A percentile compares a stretch with the other conserved stretches of the same genome.
Evolutionary conservation across 2,797 vertebrate genomes (phyloP).

Genomic region (Apogon talboti): DNA sequence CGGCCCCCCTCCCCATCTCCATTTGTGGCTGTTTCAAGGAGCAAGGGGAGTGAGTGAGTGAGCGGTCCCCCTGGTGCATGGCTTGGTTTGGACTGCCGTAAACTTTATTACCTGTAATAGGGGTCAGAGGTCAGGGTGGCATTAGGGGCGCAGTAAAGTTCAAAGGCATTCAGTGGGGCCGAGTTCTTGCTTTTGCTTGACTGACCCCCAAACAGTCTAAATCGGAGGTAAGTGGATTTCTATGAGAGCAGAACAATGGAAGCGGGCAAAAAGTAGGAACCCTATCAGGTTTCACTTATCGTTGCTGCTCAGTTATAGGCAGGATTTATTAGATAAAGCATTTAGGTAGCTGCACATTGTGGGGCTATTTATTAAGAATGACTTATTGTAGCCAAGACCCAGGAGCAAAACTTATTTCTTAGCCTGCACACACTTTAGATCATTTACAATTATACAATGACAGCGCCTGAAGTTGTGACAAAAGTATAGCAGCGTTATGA

Average conservation of each 20-base stretch:
- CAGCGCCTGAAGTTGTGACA: background rate
- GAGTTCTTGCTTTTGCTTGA: slow-evolving; percentile 91
- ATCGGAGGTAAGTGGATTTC: slow-evolving; percentile 85
- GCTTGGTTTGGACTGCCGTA: slow-evolving; percentile 98
- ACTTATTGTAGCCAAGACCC: slow-evolving; percentile 42
- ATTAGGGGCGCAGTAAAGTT: slow-evolving; percentile 97
- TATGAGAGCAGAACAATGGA: slow-evolving; percentile 77
- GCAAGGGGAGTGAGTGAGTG: slow-evolving; percentile 74
- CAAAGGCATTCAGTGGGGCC: slow-evolving; percentile 93
- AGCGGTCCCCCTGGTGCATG: slow-evolving; percentile 92
- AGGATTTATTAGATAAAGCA: slow-evolving; percentile 62
- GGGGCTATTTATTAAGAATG: slow-evolving; percentile 43
- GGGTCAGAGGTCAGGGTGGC: slow-evolving; percentile 93
- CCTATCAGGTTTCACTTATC: slow-evolving; percentile 69
- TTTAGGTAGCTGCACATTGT: slow-evolving; percentile 47
- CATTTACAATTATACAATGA: slow-evolving; percentile 12
- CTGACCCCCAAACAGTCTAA: slow-evolving; percentile 89
- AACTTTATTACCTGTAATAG: slow-evolving; percentile 99
- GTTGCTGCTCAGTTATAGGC: slow-evolving; percentile 59
- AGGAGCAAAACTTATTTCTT: slow-evolving; percentile 4
- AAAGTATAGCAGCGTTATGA: slow-evolving; percentile 7
- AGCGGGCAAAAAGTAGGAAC: slow-evolving; percentile 52
- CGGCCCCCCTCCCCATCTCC: slow-evolving; percentile 46
- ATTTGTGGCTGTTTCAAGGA: slow-evolving; percentile 80
- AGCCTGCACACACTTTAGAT: slow-evolving; percentile 24